Conservation (phyloP, 1,140 invertebrate genomes). For the Rhopalosiphum padi region DNA sequence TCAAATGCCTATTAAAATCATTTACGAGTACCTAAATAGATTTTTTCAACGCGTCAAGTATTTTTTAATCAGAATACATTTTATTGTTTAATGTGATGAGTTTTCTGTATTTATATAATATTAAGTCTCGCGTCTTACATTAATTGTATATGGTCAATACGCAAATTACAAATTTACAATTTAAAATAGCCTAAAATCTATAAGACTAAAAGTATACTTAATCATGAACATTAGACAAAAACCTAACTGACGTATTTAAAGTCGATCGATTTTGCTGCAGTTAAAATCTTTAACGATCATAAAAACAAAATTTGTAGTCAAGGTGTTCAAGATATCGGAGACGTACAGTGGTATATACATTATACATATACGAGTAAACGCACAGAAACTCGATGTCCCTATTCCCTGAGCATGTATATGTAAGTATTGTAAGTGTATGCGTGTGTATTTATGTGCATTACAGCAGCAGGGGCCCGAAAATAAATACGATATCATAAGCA, state of each 20-base stretch:
- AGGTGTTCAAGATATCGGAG: background rate
- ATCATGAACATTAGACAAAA: background rate
- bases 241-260: background rate
- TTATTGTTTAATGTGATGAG: too few relatives aligned
- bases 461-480: background rate
- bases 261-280: background rate
- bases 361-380: background rate
- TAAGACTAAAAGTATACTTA: too few relatives aligned
- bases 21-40: background rate
- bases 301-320: constrained; percentile 6
- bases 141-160: background rate
- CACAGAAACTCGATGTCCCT: background rate
- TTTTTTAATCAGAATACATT: background rate
- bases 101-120: background rate
- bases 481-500: too few relatives aligned
- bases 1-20: background rate
- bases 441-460: background rate
- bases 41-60: background rate
- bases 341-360: background rate
- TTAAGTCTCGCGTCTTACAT: background rate
- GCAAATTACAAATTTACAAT: background rate
- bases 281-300: background rate
- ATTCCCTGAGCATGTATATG: background rate
- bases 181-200: background rate
- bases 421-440: background rate